A percentile compares a stretch with the other conserved stretches of the same genome.
Conservation (phyloP, 1,140 invertebrate species). For the Diachasma alloeum region DNA sequence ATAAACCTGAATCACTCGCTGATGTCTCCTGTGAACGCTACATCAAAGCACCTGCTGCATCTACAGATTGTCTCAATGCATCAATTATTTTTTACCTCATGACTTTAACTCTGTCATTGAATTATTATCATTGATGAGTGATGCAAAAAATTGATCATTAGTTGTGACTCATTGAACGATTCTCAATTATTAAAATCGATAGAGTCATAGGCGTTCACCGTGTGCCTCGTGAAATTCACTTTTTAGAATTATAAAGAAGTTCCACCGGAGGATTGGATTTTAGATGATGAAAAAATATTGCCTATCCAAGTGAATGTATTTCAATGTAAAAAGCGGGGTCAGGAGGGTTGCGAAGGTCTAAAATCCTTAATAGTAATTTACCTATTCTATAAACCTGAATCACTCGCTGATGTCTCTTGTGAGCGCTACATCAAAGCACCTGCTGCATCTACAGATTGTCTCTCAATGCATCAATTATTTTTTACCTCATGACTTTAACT, state of each 20-base stretch:
- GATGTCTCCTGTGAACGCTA: neutral
- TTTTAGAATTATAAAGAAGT: neutral
- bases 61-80: neutral
- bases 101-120: too few relatives aligned
- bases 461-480: neutral
- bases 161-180: too few relatives aligned
- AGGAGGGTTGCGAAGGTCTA: too few relatives aligned
- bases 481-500: neutral
- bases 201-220: too few relatives aligned
- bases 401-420: neutral
- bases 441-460: neutral
- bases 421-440: neutral
- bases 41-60: neutral
- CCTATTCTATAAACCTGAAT: constrained; percentile 11
- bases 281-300: neutral
- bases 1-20: neutral
- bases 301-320: neutral
- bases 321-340: too few relatives aligned
- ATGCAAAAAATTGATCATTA: too few relatives aligned
- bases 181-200: neutral
- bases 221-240: neutral
- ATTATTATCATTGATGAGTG: too few relatives aligned
- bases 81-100: neutral
- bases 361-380: too few relatives aligned
- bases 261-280: neutral